A percentile compares a stretch with the other conserved stretches of the same genome.
phyloP scores from a whole-genome alignment of 2,797 vertebrate species.

The Protosalanx chinensis region DNA sequence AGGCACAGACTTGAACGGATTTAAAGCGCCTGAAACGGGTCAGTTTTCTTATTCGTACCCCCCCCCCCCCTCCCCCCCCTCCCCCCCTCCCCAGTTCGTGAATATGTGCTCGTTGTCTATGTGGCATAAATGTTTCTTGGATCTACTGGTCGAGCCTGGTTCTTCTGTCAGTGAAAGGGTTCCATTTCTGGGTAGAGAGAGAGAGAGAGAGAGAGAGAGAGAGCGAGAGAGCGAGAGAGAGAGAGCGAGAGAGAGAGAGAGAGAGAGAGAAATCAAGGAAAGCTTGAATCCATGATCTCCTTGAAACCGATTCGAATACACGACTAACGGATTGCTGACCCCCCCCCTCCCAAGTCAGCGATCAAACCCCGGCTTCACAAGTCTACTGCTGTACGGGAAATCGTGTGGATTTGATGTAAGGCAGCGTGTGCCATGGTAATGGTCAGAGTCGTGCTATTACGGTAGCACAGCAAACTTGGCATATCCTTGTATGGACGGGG shows the following conservation, averaged over 20 bases:
- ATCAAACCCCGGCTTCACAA: background rate
- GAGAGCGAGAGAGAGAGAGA: too few species aligned
- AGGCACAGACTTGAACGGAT: background rate
- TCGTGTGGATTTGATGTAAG: background rate
- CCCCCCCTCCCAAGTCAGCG: too few species aligned
- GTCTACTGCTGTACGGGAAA: background rate
- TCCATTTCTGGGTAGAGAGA: background rate
- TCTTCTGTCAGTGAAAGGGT: background rate
- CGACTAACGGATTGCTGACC: background rate
- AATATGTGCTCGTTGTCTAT: background rate
- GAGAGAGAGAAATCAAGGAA: background rate
- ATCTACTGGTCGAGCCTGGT: background rate
- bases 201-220: constrained; percentile 1
- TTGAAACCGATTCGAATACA: background rate
- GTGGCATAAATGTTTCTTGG: constrained; percentile 1
- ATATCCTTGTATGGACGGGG: background rate
- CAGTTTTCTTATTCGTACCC: background rate
- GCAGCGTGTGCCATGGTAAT: background rate
- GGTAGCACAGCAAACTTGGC: background rate
- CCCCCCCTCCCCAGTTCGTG: background rate
- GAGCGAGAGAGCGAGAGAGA: background rate
- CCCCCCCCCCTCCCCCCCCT: background rate
- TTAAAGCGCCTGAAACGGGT: background rate
- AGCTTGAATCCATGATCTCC: background rate
- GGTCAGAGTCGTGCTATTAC: background rate